phyloP scores from a whole-genome alignment of 2,113 vertebrate species.

The Anoura caudifer region DNA sequence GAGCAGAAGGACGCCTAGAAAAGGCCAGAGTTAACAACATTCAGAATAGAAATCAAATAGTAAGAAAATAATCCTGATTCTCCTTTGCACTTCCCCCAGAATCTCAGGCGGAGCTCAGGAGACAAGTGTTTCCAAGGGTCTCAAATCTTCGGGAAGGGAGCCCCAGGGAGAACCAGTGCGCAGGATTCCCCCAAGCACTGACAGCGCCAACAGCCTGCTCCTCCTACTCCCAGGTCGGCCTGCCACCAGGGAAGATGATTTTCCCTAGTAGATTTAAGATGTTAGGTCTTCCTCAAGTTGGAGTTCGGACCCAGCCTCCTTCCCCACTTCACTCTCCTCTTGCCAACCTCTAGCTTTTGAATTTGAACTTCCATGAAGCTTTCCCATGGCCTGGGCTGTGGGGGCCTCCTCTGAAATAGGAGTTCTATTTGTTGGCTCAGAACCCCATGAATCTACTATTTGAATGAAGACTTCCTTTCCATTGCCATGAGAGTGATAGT shows the following conservation, averaged over 20 bases:
- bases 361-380: neutral
- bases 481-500: neutral
- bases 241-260: rapidly evolving
- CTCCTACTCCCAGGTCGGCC: neutral
- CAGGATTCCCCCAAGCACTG: neutral
- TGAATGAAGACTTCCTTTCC: neutral
- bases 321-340: neutral
- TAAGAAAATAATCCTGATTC: neutral
- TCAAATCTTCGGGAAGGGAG: neutral
- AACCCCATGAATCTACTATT: neutral
- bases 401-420: neutral
- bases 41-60: neutral
- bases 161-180: rapidly evolving
- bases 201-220: neutral
- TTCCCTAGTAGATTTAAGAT: neutral
- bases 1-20: neutral
- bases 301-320: neutral
- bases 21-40: neutral
- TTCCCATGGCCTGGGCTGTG: neutral
- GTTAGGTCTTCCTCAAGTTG: neutral
- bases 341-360: neutral
- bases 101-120: neutral
- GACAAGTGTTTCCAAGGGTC: rapidly evolving
- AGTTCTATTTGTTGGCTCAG: neutral
- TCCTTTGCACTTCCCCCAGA: neutral